Evolutionary conservation across 2,113 vertebrate genomes (phyloP).

Genomic region (Hippocampus guttulatus): DNA sequence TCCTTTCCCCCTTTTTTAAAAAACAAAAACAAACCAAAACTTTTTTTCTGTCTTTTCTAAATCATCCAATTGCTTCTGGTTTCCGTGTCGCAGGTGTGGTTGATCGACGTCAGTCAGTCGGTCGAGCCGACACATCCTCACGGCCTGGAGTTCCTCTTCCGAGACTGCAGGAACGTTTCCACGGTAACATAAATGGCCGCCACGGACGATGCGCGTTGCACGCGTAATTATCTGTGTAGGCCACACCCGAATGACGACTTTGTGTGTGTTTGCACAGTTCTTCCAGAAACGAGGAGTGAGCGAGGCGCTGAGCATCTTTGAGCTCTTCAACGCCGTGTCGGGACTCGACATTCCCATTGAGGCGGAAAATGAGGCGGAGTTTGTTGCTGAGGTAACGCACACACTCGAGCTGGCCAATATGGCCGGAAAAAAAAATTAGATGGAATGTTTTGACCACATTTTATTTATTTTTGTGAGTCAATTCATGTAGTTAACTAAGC

Average conservation of each 20-base stretch:
- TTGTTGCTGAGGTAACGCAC: slow-evolving; percentile 80
- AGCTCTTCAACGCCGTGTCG: slow-evolving; percentile 90
- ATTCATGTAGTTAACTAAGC: no score
- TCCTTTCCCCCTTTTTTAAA: no score
- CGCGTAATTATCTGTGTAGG: background rate
- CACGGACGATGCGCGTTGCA: background rate
- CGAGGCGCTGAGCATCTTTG: slow-evolving; percentile 79
- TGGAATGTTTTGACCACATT: no score
- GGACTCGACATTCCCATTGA: slow-evolving; percentile 80
- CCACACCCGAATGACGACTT: background rate
- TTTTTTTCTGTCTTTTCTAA: no score
- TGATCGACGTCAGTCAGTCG: slow-evolving; percentile 97
- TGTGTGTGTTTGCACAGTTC: slow-evolving; percentile 71
- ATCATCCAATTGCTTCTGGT: no score
- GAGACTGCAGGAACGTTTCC: slow-evolving; percentile 91
- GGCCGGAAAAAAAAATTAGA: no score
- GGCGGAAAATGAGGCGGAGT: slow-evolving; percentile 85
- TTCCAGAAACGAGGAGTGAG: slow-evolving; percentile 88
- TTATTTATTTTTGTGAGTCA: background rate
- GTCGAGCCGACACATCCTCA: slow-evolving; percentile 94
- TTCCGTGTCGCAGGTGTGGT: slow-evolving; percentile 78
- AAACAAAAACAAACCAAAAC: no score
- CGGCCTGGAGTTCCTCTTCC: slow-evolving; percentile 90
- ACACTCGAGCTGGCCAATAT: background rate
- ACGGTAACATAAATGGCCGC: slow-evolving; percentile 70